Evolutionary conservation across 1,140 invertebrate species (phyloP), one percentile per base, ranked within the genome.

Genomic region (Achroia grisella): DNA sequence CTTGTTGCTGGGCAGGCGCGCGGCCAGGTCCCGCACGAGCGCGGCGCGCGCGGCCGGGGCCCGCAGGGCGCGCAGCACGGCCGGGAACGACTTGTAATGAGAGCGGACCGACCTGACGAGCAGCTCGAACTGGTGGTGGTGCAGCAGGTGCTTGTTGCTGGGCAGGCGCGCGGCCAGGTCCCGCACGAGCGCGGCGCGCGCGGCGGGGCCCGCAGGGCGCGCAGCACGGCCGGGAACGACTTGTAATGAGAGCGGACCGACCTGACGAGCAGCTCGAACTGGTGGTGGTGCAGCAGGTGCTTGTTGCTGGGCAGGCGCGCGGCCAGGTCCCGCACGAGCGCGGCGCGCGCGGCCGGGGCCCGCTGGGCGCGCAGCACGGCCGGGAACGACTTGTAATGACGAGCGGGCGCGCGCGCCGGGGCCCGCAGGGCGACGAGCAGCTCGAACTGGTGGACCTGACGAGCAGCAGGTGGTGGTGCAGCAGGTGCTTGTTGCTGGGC

Each of bases 91-190:
- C 87, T 98, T 99, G 35, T n/a, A n/a, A n/a, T n/a, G n/a, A n/a
- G n/a, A n/a, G n/a, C n/a, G n/a, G n/a, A n/a, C n/a, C 17, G 28
- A 87, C 82, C 83, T 88, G 11, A 98, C 95, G 8, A 99, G 92
- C 35, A 99, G 87, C 84, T 99, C 97, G 87, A 99, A 99, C 87
- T 99, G 98, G 70, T 98, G 96, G 78, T 98, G 95, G 77, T 98
- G 96, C 43, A 99, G 86, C 87, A 98, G 93, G 0, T 97, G 96
- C 80, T 97, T 96, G 74, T 97, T 98, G 35, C 94, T 94, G 48
- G 93, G 91, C 14, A 98, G 94, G 72, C 97, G 94, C 36, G 93
- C 91, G 6, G 93, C 91, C 10, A 99, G 86, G 79, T 98, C 96
- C 39, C 93, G 91, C 57, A 96, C 97, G 0, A 99, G 87, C 2